These are phyloP conservation scores for Julus scanicus DNA, from an alignment of 2,888 invertebrate genomes.

Conservation along the genomic window DNA sequence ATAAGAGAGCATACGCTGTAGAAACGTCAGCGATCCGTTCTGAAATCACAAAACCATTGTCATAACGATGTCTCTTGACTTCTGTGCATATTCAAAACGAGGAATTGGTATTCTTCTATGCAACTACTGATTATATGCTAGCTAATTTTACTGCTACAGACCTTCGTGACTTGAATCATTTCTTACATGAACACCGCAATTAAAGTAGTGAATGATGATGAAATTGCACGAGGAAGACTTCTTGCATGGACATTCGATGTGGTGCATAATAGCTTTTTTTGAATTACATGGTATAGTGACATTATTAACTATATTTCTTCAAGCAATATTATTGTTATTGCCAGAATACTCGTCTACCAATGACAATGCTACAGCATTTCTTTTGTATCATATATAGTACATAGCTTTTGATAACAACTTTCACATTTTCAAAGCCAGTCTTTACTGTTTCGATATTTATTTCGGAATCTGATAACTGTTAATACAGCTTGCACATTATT, in stretches of 20 bases:
- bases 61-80: neutral
- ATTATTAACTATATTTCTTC: too few species aligned
- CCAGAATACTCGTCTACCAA: too few species aligned
- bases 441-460: too few species aligned
- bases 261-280: neutral
- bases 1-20: neutral
- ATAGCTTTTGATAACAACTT: too few species aligned
- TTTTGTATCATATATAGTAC: too few species aligned
- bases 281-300: neutral
- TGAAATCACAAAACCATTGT: neutral
- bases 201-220: conserved; percentile 15
- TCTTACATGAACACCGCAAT: neutral
- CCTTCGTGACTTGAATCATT: neutral
- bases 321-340: too few species aligned
- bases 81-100: neutral
- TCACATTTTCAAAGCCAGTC: too few species aligned
- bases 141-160: neutral
- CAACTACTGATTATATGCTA: neutral
- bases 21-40: neutral
- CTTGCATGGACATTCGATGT: neutral
- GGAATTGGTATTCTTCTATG: neutral
- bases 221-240: neutral
- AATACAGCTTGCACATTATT: too few species aligned
- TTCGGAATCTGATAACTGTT: too few species aligned
- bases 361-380: too few species aligned